Evolutionary conservation across 2,113 vertebrate species (phyloP).

Genomic region (Alectura lathami): DNA sequence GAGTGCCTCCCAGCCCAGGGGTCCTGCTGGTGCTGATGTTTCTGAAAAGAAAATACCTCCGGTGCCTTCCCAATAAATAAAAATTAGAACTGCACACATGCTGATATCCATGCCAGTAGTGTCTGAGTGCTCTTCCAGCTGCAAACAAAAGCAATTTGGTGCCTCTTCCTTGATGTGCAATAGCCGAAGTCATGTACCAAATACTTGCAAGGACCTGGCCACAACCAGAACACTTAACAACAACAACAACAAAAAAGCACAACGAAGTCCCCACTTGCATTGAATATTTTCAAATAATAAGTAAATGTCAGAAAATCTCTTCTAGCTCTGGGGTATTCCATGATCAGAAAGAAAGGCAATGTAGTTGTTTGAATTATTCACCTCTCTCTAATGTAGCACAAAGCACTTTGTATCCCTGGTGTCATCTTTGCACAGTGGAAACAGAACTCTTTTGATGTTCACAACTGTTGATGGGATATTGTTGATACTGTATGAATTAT

Average conservation of each 20-base stretch:
- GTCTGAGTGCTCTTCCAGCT: background rate
- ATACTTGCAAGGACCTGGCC: background rate
- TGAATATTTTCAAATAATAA: constrained; percentile 8
- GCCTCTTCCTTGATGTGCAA: background rate
- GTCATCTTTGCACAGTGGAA: constrained; percentile 32
- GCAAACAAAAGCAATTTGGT: background rate
- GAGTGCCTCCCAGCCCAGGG: background rate
- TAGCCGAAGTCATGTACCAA: background rate
- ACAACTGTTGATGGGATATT: constrained; percentile 37
- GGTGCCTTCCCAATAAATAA: background rate
- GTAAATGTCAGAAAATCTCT: constrained; percentile 21
- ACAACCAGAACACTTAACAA: background rate
- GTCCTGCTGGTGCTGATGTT: rapidly evolving
- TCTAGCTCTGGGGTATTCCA: background rate
- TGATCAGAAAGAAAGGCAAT: constrained; percentile 33
- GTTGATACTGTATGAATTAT: constrained; percentile 39
- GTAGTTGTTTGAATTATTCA: constrained; percentile 53
- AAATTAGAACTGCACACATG: background rate
- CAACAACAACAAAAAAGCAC: background rate
- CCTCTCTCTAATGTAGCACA: constrained; percentile 28
- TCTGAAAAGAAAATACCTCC: background rate
- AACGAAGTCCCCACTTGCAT: background rate
- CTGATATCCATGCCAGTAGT: background rate
- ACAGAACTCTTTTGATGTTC: constrained; percentile 44
- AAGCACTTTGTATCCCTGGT: constrained; percentile 27